These are phyloP conservation scores for Calosoma granatense DNA, from an alignment of 1,140 invertebrate genomes.

Conservation along the genomic window DNA sequence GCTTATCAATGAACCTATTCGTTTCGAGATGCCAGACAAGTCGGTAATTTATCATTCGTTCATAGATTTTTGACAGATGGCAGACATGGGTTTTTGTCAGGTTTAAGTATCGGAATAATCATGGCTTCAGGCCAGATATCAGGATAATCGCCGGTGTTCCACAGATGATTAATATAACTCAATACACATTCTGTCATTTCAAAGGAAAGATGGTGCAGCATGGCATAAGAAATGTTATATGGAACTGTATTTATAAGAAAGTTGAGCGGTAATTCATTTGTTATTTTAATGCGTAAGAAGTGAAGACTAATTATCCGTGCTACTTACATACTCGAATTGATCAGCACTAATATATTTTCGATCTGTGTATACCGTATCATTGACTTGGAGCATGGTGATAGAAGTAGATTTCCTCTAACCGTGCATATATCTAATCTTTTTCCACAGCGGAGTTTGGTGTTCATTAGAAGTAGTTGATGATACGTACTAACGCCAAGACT, in stretches of 20 bases:
- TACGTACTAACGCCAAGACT: background rate
- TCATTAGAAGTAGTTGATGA: background rate
- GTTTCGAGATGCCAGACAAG: background rate
- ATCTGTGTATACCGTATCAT: background rate
- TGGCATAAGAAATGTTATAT: background rate
- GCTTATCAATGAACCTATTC: background rate
- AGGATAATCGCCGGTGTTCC: background rate
- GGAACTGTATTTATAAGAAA: background rate
- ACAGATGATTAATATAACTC: background rate
- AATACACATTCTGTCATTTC: background rate
- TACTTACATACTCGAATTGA: background rate
- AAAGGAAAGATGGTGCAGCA: background rate
- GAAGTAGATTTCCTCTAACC: background rate
- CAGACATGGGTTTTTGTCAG: background rate
- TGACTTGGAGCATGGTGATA: background rate
- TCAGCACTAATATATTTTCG: background rate
- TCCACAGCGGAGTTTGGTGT: background rate
- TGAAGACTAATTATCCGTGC: background rate
- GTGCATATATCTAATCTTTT: background rate
- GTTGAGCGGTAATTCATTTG: background rate
- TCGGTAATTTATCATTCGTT: background rate
- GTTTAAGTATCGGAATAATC: background rate
- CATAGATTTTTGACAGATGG: background rate
- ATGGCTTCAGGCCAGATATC: background rate
- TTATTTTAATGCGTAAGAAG: background rate